Conservation (phyloP, 1,140 invertebrate species). For the Solenopsis invicta region DNA sequence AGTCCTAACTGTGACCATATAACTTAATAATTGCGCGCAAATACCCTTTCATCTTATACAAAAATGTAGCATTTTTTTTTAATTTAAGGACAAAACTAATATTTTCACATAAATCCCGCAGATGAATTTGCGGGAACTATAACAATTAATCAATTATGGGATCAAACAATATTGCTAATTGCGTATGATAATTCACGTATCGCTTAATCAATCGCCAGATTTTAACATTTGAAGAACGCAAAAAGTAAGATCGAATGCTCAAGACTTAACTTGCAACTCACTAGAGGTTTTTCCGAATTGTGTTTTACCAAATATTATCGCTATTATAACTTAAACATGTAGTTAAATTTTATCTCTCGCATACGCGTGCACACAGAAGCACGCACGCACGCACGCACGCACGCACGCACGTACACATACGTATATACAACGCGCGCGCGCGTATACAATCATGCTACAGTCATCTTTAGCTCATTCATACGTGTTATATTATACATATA, state of each 20-base stretch:
- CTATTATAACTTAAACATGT: constrained; percentile 50
- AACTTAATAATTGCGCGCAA: background rate
- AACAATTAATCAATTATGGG: background rate
- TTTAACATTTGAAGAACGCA: background rate
- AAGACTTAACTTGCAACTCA: background rate
- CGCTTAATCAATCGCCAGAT: background rate
- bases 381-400: too few species aligned
- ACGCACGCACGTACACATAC: too few species aligned
- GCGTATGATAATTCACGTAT: background rate
- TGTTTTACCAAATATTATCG: background rate
- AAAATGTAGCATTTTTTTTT: constrained; percentile 10
- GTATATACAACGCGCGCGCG: background rate
- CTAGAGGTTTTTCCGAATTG: background rate
- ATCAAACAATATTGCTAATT: background rate
- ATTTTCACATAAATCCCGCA: background rate
- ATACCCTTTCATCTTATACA: background rate
- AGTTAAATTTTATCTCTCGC: background rate
- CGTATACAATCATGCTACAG: constrained; percentile 7
- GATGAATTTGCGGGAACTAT: background rate
- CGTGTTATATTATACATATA: background rate
- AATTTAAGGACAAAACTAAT: background rate
- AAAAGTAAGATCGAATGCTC: background rate
- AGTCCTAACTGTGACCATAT: background rate
- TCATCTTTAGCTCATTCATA: constrained; percentile 17
- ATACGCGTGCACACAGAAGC: too few species aligned